These are phyloP conservation scores for Prunella fulvescens DNA, from an alignment of 2,113 vertebrate species.

Conservation along the genomic window DNA sequence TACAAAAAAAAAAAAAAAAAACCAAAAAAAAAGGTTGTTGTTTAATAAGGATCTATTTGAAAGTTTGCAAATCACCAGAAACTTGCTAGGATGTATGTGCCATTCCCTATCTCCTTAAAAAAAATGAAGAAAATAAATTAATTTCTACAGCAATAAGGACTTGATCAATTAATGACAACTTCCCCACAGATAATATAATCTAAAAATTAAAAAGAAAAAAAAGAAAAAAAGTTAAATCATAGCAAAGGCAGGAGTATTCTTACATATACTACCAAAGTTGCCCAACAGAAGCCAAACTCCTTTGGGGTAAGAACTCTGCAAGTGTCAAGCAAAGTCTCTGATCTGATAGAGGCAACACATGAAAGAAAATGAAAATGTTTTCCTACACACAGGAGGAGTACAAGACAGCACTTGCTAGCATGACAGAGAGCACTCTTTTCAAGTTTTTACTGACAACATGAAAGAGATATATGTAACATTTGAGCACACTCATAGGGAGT, in stretches of 20 bases:
- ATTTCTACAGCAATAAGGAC: neutral
- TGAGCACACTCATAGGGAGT: neutral
- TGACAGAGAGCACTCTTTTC: neutral
- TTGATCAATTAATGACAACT: neutral
- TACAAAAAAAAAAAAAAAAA: neutral
- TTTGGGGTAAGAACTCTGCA: neutral
- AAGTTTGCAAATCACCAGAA: neutral
- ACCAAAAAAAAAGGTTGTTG: rapidly evolving
- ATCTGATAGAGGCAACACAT: neutral
- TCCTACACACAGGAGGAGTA: neutral
- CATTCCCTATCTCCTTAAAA: neutral
- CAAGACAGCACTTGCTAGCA: neutral
- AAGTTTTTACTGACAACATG: neutral
- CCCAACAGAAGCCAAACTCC: neutral
- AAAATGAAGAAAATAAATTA: neutral
- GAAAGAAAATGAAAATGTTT: neutral
- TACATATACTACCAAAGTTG: neutral
- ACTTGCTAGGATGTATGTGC: neutral
- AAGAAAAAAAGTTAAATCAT: neutral
- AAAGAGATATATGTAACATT: neutral
- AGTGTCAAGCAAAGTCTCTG: neutral
- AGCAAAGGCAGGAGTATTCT: neutral
- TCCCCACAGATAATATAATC: neutral
- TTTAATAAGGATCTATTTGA: neutral
- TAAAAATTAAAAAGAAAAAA: neutral